A percentile compares a stretch with the other conserved stretches of the same genome.
Conservation (phyloP, 1,140 invertebrate species). For the Micrasema longulum region DNA sequence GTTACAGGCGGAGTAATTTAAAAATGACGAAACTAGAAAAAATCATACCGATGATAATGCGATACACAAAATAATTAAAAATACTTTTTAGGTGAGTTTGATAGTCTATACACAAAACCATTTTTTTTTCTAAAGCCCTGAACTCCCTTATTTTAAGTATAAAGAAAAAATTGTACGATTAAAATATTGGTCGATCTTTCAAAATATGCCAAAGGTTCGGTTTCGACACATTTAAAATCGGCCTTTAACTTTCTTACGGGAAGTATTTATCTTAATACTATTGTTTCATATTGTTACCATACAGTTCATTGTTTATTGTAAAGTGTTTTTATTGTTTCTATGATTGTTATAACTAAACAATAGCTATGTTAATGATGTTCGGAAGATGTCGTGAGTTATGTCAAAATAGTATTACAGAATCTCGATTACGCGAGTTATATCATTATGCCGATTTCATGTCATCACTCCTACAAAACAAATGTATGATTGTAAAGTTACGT, state of each 20-base stretch:
- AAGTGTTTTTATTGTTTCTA: constrained; percentile 5
- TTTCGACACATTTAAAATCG: constrained; percentile 5
- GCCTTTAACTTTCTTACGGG: constrained; percentile 11
- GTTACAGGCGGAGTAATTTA: no score
- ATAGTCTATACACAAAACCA: no score
- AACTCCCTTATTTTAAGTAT: no score
- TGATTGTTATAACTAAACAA: constrained; percentile 4
- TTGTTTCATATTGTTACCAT: neutral
- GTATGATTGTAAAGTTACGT: no score
- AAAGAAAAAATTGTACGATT: no score
- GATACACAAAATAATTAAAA: no score
- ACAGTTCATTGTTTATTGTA: constrained; percentile 1
- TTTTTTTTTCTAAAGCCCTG: no score
- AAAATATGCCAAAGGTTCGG: neutral
- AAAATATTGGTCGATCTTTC: no score
- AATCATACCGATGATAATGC: no score
- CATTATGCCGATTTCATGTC: neutral
- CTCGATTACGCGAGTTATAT: neutral
- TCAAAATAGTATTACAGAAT: constrained; percentile 8
- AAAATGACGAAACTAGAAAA: no score
- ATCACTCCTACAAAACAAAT: no score
- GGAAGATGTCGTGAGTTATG: constrained; percentile 6
- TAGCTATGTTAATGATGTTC: constrained; percentile 14
- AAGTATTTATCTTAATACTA: constrained; percentile 1
- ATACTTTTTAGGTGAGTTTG: no score